Evolutionary conservation across 2,888 invertebrate species (phyloP).

Genomic region (Leistus spinibarbis): DNA sequence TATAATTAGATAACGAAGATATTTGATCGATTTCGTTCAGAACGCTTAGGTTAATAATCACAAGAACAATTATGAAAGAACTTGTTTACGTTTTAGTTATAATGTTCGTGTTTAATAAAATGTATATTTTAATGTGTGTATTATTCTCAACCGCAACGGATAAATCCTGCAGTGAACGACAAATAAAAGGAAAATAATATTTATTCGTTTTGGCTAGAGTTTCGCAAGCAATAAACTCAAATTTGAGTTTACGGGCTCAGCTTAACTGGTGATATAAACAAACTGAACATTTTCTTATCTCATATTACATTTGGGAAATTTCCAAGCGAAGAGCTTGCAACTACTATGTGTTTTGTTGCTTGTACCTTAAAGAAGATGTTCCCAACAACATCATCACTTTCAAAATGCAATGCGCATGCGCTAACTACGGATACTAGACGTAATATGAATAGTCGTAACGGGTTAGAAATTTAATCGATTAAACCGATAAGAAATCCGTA

Average conservation of each 20-base stretch:
- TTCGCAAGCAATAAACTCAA: conserved; percentile 24
- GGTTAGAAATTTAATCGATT: no score
- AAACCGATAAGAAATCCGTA: no score
- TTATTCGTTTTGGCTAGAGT: conserved; percentile 13
- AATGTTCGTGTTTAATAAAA: neutral
- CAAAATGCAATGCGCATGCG: no score
- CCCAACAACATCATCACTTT: neutral
- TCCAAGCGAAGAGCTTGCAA: conserved; percentile 20
- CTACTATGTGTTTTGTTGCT: neutral
- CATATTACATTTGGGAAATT: conserved; percentile 15
- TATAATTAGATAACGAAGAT: neutral
- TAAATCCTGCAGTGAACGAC: neutral
- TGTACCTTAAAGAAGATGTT: neutral
- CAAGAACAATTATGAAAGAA: no score
- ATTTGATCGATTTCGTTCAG: neutral
- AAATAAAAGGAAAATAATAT: conserved; percentile 26
- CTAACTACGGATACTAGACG: no score
- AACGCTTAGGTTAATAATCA: neutral
- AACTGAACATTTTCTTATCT: conserved; percentile 28
- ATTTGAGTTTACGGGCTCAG: conserved; percentile 31
- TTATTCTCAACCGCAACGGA: neutral
- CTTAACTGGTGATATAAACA: conserved; percentile 36
- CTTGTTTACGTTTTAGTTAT: neutral
- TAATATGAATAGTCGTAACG: no score
- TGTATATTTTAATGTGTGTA: neutral